Percentiles rank a stretch among this genome's conserved stretches.
These are phyloP conservation scores for Amphipoea oculea DNA, from an alignment of 2,888 invertebrate genomes.

Conservation along the genomic window DNA sequence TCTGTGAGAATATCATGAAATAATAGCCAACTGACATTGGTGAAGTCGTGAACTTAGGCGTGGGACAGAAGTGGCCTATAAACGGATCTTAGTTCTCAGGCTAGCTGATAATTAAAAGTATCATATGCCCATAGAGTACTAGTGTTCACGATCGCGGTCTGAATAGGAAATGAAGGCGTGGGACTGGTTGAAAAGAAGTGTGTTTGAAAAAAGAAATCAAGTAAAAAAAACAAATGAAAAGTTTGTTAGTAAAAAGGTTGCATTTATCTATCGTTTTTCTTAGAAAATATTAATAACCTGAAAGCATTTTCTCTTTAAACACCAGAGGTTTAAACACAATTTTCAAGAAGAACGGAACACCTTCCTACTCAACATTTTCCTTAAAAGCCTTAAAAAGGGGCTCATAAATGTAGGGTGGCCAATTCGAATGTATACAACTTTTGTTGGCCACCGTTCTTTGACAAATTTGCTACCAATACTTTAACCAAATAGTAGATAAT, in stretches of 20 bases:
- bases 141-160: slow-evolving; percentile 46
- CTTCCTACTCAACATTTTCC: neutral
- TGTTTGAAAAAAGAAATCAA: neutral
- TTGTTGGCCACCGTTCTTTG: no score
- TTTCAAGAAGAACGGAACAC: neutral
- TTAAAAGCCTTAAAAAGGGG: neutral
- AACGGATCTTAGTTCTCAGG: slow-evolving; percentile 49
- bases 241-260: neutral
- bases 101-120: slow-evolving; percentile 60
- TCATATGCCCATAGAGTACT: slow-evolving; percentile 30
- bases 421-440: no score
- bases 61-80: slow-evolving; percentile 62
- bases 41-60: slow-evolving; percentile 57
- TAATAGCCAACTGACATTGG: slow-evolving; percentile 64
- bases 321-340: neutral
- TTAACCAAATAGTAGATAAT: no score
- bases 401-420: slow-evolving; percentile 1
- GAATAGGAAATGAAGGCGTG: slow-evolving; percentile 44
- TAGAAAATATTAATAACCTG: neutral
- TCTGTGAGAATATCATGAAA: slow-evolving; percentile 55
- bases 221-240: neutral
- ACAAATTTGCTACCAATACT: no score
- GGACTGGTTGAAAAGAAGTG: slow-evolving; percentile 5
- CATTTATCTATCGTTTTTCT: neutral
- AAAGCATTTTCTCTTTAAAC: neutral